Base-by-base conservation (phyloP, 2,113 vertebrate species). In the Muscicapa adusta region DNA sequence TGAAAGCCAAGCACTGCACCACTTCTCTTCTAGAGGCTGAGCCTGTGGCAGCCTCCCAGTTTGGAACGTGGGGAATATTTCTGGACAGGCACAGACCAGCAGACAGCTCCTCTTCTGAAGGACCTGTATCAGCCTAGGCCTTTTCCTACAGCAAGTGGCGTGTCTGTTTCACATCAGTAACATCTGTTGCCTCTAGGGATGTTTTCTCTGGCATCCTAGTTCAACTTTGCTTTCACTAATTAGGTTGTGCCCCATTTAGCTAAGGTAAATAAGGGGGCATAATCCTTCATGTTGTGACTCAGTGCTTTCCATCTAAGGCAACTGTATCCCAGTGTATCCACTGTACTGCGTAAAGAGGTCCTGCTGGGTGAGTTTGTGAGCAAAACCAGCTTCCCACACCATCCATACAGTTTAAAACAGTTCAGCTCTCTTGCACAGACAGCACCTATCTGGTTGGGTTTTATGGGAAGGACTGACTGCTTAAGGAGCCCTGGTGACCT, bases 281-380 rank as follows among this genome's bases (percentile, higher is more conserved):
- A 80, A 84, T 80, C 50, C 38, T 54, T 63, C 78, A 68, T 36
- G 4, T 63, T 79, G 14, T 43, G 66, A 53, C 20, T 66, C 65
- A 31, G 0, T 71, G 47, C 53, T 83, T 74, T 75, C 61, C 13
- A 12, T 70, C 29, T 42, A 48, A 29, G 57, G 57, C 47, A 88
- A 19, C 45, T 51, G n/a, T 4, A 1, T 47, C 5, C 5, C 26
- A 31, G 4, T 36, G 33, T 25, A 36, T 31, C 40, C 15, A 14
- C 18, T 36, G 45, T 29, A 29, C 22, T 38, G 38, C 0, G 0
- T 11, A 33, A 42, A 82, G 42, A n/a, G 9, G 26, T 38, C 23
- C 61, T 19, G 34, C 34, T 24, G 26, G 31, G 20, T 47, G 56
- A 29, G n/a, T 58, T 61, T 38, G 12, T 43, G 36, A 56, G 23